These are phyloP conservation scores for Chirona hameri DNA, from an alignment of 2,888 invertebrate genomes.

Conservation along the genomic window DNA sequence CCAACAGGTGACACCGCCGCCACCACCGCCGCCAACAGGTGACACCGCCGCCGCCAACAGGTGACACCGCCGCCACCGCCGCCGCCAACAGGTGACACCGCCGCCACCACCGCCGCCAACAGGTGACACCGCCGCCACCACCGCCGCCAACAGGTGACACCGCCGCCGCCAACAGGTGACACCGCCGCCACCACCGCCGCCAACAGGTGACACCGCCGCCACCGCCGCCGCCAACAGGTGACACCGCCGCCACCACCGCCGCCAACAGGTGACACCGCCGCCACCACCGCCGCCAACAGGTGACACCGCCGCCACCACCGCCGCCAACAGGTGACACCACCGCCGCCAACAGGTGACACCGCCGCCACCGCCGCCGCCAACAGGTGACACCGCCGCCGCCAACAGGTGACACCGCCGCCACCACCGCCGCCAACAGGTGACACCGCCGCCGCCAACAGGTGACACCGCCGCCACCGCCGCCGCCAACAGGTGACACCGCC, in stretches of 20 bases:
- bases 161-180: too few species aligned
- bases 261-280: neutral
- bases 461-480: too few species aligned
- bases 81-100: neutral
- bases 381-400: neutral
- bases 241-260: neutral
- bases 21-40: neutral
- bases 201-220: neutral
- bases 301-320: neutral
- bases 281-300: neutral
- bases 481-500: neutral
- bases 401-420: neutral
- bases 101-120: neutral
- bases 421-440: neutral
- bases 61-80: too few species aligned
- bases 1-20: neutral
- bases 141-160: neutral
- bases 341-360: neutral
- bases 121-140: neutral
- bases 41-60: neutral
- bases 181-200: too few species aligned
- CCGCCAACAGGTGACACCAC: too few species aligned
- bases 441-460: neutral
- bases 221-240: neutral
- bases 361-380: neutral